Base-by-base conservation (phyloP, 92 coral and sea anemone genomes). In the Porites cylindrica region DNA sequence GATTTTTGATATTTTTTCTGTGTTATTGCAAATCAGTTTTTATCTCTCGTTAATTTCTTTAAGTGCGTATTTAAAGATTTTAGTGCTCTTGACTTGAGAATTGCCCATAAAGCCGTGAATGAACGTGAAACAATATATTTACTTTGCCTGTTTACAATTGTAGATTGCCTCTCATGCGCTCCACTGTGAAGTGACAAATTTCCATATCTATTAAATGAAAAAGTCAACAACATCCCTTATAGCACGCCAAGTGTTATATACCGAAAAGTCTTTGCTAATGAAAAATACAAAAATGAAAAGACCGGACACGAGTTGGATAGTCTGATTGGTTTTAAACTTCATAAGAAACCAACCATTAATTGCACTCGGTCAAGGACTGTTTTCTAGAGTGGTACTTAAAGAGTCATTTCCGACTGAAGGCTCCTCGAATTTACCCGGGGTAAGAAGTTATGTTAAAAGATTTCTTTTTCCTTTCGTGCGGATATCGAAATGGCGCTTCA, bases 151-250 rank as follows among this genome's bases (percentile, higher is more conserved):
- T 59, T 82, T 72, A 60, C 79, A 82, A 5, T 61, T 59, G 50
- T 32, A 62, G 79, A 82, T 72, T 72, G 71, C n/a, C 77, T 69
- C 10, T 50, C 61, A 38, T 20, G 51, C 66, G 75, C 52, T 23
- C 69, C 16, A 58, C 58, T 72, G 58, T 70, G 23, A 72, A 72
- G 79, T 29, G 70, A 50, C 16, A 71, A 21, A 82, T 82, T 82
- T 82, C 86, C 79, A 82, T 82, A 71, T 54, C 70, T 72, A 78
- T 82, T 72, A 72, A 72, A 19, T 59, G 18, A 20, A 71, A 82
- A 72, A 72, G 86, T 82, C 79, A 82, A 82, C 72, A 82, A 72
- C 77, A 72, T 6, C 76, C 70, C 20, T 72, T 56, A 16, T 60
- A 59, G 52, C 86, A 82, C 79, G 50, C 47, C 78, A 72, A 72